These are phyloP conservation scores for Knipowitschia caucasica DNA, from an alignment of 2,797 vertebrate genomes.

Conservation along the genomic window DNA sequence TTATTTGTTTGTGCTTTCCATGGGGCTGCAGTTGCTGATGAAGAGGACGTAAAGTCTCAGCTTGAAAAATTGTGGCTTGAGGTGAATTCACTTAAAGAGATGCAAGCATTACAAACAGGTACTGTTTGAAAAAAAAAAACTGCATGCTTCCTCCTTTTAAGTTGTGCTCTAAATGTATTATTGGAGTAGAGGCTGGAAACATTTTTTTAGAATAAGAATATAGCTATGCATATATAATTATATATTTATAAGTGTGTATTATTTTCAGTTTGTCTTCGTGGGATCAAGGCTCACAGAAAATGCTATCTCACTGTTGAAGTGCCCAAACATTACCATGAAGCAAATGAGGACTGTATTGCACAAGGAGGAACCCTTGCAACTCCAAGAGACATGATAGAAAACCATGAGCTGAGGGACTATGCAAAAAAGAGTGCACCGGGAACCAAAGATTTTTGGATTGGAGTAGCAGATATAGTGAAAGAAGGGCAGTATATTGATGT, in stretches of 20 bases:
- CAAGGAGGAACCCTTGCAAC: constrained; percentile 91
- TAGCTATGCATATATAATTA: not conserved
- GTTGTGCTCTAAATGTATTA: constrained; percentile 1
- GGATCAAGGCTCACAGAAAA: constrained; percentile 89
- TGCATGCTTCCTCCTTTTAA: too few species aligned
- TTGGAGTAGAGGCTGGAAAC: constrained; percentile 56
- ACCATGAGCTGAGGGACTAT: constrained; percentile 83
- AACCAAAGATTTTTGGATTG: constrained; percentile 89
- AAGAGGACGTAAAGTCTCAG: constrained; percentile 86
- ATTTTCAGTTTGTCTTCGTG: constrained; percentile 91
- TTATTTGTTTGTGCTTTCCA: constrained; percentile 21
- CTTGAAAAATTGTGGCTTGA: constrained; percentile 92
- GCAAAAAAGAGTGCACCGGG: constrained; percentile 80
- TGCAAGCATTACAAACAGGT: constrained; percentile 96
- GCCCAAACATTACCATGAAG: constrained; percentile 89
- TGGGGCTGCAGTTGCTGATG: constrained; percentile 72
- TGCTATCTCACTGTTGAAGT: constrained; percentile 88
- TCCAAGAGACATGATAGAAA: constrained; percentile 83
- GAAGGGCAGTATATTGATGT: constrained; percentile 95
- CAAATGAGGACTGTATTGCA: constrained; percentile 94
- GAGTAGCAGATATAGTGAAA: constrained; percentile 88
- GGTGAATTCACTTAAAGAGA: constrained; percentile 95
- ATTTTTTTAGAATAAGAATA: not conserved
- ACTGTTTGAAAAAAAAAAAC: constrained; percentile 24
- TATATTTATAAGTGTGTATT: constrained; percentile 21